These are phyloP conservation scores for Chromis chromis DNA, from an alignment of 2,797 vertebrate species.

Conservation along the genomic window DNA sequence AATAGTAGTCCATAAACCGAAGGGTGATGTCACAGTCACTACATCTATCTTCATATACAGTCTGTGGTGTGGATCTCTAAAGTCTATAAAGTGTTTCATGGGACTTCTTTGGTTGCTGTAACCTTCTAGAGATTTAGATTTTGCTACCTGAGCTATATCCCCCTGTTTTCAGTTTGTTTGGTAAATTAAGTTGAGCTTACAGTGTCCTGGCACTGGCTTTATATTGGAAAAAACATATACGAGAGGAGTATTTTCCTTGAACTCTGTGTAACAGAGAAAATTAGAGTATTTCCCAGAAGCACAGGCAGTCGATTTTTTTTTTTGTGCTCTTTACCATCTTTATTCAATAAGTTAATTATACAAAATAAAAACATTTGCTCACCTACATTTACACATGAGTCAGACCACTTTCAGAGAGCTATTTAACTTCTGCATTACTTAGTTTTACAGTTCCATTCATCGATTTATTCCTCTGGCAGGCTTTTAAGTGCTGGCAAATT, in stretches of 20 bases:
- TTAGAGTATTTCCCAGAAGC: background rate
- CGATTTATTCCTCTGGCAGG: constrained; percentile 30
- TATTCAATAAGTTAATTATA: constrained; percentile 1
- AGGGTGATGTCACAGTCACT: too few relatives aligned
- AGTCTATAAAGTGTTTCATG: background rate
- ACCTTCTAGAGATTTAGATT: background rate
- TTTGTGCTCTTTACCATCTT: background rate
- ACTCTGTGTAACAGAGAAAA: background rate
- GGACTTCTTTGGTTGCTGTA: background rate
- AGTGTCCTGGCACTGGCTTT: background rate
- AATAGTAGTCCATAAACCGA: too few relatives aligned
- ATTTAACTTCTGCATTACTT: constrained; percentile 53
- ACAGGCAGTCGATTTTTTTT: background rate
- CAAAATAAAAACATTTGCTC: constrained; percentile 14
- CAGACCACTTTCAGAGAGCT: constrained; percentile 36
- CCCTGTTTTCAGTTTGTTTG: too few relatives aligned
- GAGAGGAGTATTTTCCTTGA: background rate
- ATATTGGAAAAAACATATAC: background rate
- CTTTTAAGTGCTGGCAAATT: constrained; percentile 48
- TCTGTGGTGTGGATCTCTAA: too few relatives aligned
- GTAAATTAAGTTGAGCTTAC: background rate
- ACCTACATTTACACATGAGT: constrained; percentile 22
- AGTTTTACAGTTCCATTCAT: constrained; percentile 41
- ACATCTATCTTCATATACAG: too few relatives aligned
- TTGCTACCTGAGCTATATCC: background rate